Evolutionary conservation across 2,888 invertebrate genomes (phyloP), one percentile per base, ranked within the genome.

Genomic region (Phortica magna): DNA sequence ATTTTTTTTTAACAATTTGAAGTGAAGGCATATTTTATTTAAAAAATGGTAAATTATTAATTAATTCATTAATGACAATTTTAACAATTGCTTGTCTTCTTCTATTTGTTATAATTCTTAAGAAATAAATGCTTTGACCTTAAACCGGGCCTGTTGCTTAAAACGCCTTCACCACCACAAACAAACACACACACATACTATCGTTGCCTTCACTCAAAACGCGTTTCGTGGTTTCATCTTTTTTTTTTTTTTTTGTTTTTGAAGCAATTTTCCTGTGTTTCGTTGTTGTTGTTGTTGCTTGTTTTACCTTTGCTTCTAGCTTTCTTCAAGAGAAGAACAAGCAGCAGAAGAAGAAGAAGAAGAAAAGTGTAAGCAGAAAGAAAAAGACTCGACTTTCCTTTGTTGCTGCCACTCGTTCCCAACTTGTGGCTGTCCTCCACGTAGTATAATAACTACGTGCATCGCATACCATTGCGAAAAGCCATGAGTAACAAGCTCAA

Each of bases 361-460:
- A n/a, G n/a, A n/a, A n/a, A n/a, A n/a, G n/a, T n/a, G n/a, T n/a
- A n/a, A n/a, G n/a, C n/a, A n/a, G n/a, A n/a, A 55, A 1, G 7
- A 55, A 61, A 17, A 61, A 61, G 10, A 61, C 7, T 61, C 4
- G 19, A 61, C 61, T 61, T 61, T 61, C 22, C 19, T 22, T 61
- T 61, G 17, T 22, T 61, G 61, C 22, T 22, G 14, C 48, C 48
- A 48, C 48, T 14, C 48, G 31, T 48, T 7, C 5, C 48, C 31
- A 31, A 31, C 31, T 31, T 31, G 31, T 31, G 31, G 31, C 31
- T 4, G 22, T 12, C 61, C 19, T 59, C 10, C 61, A 22, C 10
- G 12, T 71, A 6, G 70, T 31, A 71, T 53, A 39, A 31, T 71
- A 22, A 31, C 31, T 19, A 71, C 70, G 70, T 71, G 70, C 70